A percentile compares a stretch with the other conserved stretches of the same genome.
Evolutionary conservation across 23 tunicate genomes (phyloP).

Genomic region (Styela plicata): DNA sequence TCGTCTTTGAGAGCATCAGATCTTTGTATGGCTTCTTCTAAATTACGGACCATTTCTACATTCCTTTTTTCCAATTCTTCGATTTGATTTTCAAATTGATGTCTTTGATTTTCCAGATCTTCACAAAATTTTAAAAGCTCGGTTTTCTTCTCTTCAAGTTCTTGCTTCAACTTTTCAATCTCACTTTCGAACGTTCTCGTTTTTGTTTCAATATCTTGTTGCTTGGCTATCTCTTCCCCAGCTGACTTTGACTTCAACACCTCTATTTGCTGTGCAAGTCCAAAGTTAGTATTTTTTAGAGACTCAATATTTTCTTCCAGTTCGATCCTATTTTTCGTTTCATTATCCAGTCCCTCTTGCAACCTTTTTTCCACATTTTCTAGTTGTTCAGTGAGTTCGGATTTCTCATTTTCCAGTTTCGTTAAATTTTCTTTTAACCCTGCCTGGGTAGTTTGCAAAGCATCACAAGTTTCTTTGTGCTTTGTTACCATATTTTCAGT

Average conservation of each 20-base stretch:
- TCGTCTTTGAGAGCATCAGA: background rate
- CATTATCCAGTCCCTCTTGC: conserved; percentile 6
- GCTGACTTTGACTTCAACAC: background rate
- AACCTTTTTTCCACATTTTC: background rate
- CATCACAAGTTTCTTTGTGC: background rate
- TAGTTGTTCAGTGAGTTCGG: background rate
- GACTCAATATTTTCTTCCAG: background rate
- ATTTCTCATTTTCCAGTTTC: conserved; percentile 19
- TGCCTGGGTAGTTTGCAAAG: background rate
- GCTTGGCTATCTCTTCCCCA: background rate
- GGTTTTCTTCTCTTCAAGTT: background rate
- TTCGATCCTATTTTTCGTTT: background rate
- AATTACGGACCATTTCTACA: too few relatives aligned
- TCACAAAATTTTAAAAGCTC: background rate
- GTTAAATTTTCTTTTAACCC: background rate
- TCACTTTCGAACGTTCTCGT: background rate
- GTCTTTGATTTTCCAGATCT: background rate
- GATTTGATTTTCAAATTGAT: conserved; percentile 3
- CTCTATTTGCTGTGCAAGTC: background rate
- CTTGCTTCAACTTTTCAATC: conserved; percentile 2
- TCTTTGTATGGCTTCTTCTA: background rate
- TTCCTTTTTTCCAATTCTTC: background rate
- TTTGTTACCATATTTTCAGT: background rate
- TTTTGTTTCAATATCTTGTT: background rate
- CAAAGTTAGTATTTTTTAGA: background rate